These are phyloP conservation scores for Picus viridis DNA, from an alignment of 2,797 vertebrate genomes.

Conservation along the genomic window DNA sequence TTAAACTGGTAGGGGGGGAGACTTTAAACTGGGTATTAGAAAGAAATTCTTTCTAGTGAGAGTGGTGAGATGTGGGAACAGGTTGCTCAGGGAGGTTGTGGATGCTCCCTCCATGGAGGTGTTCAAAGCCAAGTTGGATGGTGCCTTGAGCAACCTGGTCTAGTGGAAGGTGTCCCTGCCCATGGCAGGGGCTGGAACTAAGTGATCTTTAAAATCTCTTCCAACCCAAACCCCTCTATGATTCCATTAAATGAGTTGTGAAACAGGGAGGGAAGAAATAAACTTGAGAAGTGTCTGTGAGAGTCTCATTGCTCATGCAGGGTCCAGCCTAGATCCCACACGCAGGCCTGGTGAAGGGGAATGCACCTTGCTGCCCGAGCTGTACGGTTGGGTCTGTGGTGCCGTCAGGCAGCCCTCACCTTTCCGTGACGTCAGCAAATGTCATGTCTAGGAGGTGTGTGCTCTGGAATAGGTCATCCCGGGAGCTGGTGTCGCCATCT, in stretches of 20 bases:
- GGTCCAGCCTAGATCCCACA: neutral
- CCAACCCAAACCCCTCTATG: too few species aligned
- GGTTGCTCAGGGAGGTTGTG: too few species aligned
- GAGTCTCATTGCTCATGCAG: rapidly evolving
- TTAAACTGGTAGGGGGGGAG: too few species aligned
- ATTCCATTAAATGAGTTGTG: neutral
- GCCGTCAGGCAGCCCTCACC: slow-evolving; percentile 67
- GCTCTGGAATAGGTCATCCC: slow-evolving; percentile 72
- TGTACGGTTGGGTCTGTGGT: neutral
- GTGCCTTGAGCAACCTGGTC: too few species aligned
- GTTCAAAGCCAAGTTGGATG: too few species aligned
- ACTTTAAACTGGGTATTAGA: too few species aligned
- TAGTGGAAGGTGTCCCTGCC: too few species aligned
- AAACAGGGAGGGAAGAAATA: neutral
- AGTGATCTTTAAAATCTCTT: too few species aligned
- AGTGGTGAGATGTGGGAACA: too few species aligned
- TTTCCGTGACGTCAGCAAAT: slow-evolving; percentile 75
- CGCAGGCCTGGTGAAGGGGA: neutral
- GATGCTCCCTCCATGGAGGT: too few species aligned
- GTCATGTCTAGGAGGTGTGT: slow-evolving; percentile 83
- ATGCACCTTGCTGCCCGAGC: neutral
- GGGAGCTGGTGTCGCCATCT: neutral
- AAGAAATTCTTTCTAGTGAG: too few species aligned
- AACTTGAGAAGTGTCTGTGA: neutral
- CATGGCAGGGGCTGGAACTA: too few species aligned